These are phyloP conservation scores for Zosterops borbonicus DNA, from an alignment of 2,113 vertebrate genomes.

Conservation along the genomic window DNA sequence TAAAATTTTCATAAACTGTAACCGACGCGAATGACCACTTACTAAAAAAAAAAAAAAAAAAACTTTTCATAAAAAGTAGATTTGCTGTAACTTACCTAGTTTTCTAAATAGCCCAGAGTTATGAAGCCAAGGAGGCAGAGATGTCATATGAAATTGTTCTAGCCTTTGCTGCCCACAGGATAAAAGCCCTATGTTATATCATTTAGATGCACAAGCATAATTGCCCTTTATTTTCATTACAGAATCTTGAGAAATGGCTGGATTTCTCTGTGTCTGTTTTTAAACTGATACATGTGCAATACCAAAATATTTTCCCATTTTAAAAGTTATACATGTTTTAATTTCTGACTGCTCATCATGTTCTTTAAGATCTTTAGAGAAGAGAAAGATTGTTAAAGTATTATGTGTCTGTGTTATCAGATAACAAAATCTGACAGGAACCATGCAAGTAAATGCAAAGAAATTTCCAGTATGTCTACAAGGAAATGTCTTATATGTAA, in stretches of 20 bases:
- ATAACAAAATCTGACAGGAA: neutral
- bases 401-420: neutral
- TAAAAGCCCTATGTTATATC: neutral
- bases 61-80: neutral
- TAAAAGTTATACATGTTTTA: neutral
- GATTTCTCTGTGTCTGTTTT: neutral
- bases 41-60: neutral
- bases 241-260: neutral
- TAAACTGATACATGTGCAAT: neutral
- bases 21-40: neutral
- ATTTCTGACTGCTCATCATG: neutral
- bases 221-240: neutral
- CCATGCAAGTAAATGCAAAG: neutral
- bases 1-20: neutral
- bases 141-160: neutral
- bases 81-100: neutral
- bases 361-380: neutral
- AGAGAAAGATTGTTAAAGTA: neutral
- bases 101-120: neutral
- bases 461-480: neutral
- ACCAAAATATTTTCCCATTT: neutral
- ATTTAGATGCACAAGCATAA: neutral
- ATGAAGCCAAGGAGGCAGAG: neutral
- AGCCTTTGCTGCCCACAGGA: neutral
- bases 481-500: neutral